Base-by-base conservation (phyloP, 2,888 invertebrate species). In the Podotricha telesiphe region DNA sequence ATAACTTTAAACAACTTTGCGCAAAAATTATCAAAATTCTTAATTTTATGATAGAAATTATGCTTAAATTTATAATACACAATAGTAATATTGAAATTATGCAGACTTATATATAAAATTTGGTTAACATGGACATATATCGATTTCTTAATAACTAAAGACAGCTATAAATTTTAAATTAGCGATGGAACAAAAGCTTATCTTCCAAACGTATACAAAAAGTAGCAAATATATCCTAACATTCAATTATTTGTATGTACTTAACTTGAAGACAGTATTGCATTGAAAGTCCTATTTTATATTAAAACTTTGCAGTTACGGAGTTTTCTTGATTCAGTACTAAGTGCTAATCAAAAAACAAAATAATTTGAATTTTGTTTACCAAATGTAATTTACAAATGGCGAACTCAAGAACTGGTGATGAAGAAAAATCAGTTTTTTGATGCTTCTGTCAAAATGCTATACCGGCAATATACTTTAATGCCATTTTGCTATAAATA, bases 111-210 rank as follows among this genome's bases (percentile, higher is more conserved):
- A 22, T n/a, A n/a, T 62, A 62, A 37, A 56, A n/a, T 34, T 47
- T 47, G 45, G n/a, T 47, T n/a, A 37, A 48, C 13, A 48, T 56
- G 65, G 65, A 65, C 65, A 47, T 47, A 22, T 65, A 19, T 65
- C 28, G 40, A 22, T 40, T 22, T 10, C 47, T 56, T 65, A 65
- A 22, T 20, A 58, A 58, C 42, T 42, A 58, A 22, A n/a, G 15
- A 58, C 5, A 20, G n/a, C 15, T 22, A 13, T n/a, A 45, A 17
- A 42, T 28, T 28, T n/a, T n/a, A 58, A 40, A 2, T 42, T 7
- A 40, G 20, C 17, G 20, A 42, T 40, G 13, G 20, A 58, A 58
- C 19, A 58, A 19, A 50, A 10, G 20, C 1, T 37, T 56, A 40
- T 10, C 7, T 58, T 17, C 40, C 58, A 58, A 20, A 58, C 15